Evolutionary conservation across 2,888 invertebrate genomes (phyloP).

Genomic region (Falcaria lacertinaria): DNA sequence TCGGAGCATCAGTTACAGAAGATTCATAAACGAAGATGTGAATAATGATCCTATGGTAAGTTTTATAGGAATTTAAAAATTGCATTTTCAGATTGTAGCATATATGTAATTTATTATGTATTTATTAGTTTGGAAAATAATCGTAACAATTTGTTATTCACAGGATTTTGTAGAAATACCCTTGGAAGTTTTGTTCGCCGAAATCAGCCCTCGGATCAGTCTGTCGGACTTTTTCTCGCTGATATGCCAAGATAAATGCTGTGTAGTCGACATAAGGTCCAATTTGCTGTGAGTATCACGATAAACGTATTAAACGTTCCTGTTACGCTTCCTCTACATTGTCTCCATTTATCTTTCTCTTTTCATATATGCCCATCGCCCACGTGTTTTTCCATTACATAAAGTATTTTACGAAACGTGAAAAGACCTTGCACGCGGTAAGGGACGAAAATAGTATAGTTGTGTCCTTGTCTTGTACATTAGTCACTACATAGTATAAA

Average conservation of each 20-base stretch:
- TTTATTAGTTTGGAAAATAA: no score
- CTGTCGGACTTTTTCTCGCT: conserved; percentile 90
- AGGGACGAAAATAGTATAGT: no score
- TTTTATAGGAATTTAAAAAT: conserved; percentile 83
- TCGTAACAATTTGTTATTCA: conserved; percentile 17
- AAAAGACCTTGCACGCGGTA: no score
- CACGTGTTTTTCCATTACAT: no score
- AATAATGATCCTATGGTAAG: conserved; percentile 66
- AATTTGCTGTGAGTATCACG: conserved; percentile 68
- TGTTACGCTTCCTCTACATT: no score
- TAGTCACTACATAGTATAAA: no score
- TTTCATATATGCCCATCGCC: no score
- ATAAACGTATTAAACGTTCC: not conserved
- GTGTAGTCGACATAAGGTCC: conserved; percentile 69
- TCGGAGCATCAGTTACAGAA: conserved; percentile 90
- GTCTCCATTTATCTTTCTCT: no score
- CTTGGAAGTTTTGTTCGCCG: conserved; percentile 83
- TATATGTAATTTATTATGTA: no score
- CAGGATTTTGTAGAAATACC: conserved; percentile 86
- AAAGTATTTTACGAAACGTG: no score
- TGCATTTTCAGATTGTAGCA: no score
- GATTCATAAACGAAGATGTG: conserved; percentile 82
- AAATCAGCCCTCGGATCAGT: conserved; percentile 91
- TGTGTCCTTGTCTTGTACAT: no score
- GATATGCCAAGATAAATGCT: conserved; percentile 80